Evolutionary conservation across 2,888 invertebrate genomes (phyloP).

Genomic region (Deilephila elpenor): DNA sequence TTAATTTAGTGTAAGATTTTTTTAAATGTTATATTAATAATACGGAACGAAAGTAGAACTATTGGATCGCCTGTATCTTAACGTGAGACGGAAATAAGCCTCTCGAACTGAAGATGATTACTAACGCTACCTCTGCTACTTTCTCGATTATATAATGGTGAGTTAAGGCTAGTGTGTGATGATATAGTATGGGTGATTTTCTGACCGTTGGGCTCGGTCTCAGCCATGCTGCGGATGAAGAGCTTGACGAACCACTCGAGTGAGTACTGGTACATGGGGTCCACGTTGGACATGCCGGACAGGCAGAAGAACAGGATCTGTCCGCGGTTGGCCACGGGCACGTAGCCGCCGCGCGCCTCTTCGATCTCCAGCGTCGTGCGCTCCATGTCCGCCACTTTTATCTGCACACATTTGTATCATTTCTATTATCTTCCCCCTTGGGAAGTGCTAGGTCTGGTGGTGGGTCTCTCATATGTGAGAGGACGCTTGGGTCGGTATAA

Average conservation of each 20-base stretch:
- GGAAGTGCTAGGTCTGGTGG: too few relatives aligned
- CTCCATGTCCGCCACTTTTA: slow-evolving; percentile 92
- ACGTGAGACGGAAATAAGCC: too few relatives aligned
- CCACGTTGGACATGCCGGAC: slow-evolving; percentile 93
- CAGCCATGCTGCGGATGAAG: slow-evolving; percentile 89
- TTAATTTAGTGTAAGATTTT: too few relatives aligned
- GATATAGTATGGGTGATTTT: neutral
- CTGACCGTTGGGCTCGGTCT: slow-evolving; percentile 87
- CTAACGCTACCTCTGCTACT: too few relatives aligned
- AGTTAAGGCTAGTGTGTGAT: neutral
- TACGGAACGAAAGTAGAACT: too few relatives aligned
- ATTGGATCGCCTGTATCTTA: too few relatives aligned
- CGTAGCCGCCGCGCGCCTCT: slow-evolving; percentile 90
- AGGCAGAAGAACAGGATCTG: slow-evolving; percentile 95
- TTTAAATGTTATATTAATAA: too few relatives aligned
- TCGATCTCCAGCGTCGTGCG: slow-evolving; percentile 94
- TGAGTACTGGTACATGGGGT: slow-evolving; percentile 98
- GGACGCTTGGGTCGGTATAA: too few relatives aligned
- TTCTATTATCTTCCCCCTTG: too few relatives aligned
- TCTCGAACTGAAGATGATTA: too few relatives aligned
- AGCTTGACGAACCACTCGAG: slow-evolving; percentile 95
- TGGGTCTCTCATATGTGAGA: too few relatives aligned
- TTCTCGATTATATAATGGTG: too few relatives aligned
- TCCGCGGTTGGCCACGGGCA: slow-evolving; percentile 93
- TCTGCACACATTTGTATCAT: slow-evolving; percentile 59